Conservation (phyloP, 64 coral and sea anemone genomes). For the Montipora sp. region DNA sequence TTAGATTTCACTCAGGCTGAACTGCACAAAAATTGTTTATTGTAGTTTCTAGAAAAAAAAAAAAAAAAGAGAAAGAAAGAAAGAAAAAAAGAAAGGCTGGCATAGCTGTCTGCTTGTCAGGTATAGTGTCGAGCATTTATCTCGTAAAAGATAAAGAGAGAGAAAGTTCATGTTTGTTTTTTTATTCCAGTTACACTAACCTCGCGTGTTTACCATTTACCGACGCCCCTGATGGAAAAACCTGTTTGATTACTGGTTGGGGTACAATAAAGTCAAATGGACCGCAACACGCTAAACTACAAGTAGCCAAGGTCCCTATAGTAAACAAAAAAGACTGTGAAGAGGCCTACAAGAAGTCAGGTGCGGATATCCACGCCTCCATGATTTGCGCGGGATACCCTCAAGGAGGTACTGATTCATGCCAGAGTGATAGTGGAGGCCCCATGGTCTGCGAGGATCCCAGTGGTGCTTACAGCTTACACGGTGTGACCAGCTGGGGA, state of each 20-base stretch:
- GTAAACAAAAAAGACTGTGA: slow-evolving; percentile 24
- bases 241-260: slow-evolving; percentile 66
- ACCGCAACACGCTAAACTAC: slow-evolving; percentile 9
- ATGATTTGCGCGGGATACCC: slow-evolving; percentile 45
- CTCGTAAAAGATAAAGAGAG: no score
- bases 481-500: slow-evolving; percentile 66
- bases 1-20: no score
- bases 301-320: slow-evolving; percentile 67
- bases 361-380: not conserved
- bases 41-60: no score
- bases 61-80: no score
- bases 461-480: slow-evolving; percentile 4
- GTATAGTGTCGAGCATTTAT: no score
- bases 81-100: no score
- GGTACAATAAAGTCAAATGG: slow-evolving; percentile 54
- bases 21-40: no score
- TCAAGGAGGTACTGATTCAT: slow-evolving; percentile 41
- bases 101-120: no score
- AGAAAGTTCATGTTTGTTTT: not conserved
- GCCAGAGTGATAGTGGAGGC: slow-evolving; percentile 66
- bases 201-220: slow-evolving; percentile 13
- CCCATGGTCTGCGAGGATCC: slow-evolving; percentile 43
- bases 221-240: not conserved
- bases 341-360: not conserved
- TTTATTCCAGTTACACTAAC: not conserved